Conservation (phyloP, 1,140 invertebrate genomes). For the Brachionus plicatilis region DNA sequence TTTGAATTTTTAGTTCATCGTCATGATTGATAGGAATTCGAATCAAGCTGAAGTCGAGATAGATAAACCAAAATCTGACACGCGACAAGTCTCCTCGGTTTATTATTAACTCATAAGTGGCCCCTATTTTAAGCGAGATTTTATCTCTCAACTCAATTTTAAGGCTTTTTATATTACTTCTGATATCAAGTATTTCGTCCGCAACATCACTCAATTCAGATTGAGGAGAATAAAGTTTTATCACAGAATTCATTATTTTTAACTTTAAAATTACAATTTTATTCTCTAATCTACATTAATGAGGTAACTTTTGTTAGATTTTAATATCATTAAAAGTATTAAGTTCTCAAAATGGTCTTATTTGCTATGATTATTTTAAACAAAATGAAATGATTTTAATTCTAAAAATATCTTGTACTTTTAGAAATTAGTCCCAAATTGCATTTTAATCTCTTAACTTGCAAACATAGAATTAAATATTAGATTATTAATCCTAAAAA, state of each 20-base stretch:
- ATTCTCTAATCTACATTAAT: not conserved
- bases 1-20: not conserved
- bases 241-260: not conserved
- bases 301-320: not conserved
- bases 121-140: not conserved
- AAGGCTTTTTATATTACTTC: not conserved
- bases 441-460: too few species aligned
- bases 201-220: not conserved
- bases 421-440: too few species aligned
- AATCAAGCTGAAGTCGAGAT: not conserved
- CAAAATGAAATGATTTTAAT: not conserved
- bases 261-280: not conserved
- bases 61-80: not conserved
- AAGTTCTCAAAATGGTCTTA: not conserved
- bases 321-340: not conserved
- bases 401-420: not conserved
- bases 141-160: not conserved
- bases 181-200: not conserved
- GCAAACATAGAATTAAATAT: too few species aligned
- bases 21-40: not conserved
- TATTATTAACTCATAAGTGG: not conserved
- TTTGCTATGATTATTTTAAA: not conserved
- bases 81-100: not conserved
- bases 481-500: too few species aligned
- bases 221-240: not conserved